Evolutionary conservation across 2,113 vertebrate genomes (phyloP), one percentile per base, ranked within the genome.

Genomic region (Misgurnus mizolepis): DNA sequence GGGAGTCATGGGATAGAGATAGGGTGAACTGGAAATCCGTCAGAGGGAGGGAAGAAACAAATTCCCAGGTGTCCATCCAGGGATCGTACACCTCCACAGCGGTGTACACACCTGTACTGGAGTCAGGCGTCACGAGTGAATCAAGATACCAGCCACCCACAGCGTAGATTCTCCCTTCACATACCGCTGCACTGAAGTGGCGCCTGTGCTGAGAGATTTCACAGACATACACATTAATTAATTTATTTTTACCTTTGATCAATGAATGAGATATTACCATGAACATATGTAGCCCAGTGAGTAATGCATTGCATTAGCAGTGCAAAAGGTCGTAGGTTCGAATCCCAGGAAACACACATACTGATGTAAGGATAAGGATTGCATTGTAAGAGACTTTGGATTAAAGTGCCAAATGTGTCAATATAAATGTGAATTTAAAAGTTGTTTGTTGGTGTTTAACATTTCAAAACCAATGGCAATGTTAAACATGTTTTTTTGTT

Each of bases 131-230:
- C 76, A 94, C 87, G 18, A 94, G 86, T 1, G 90, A 92, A 49
- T 93, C 93, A 81, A 93, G 85, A 68, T 94, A 93, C 94, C 93
- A 95, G 83, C 94, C 94, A 0, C 94, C 93, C 3, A 94, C 77
- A 6, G 92, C 92, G 0, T 92, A 94, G 80, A 94, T 92, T 60
- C 76, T 86, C 56, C 90, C 90, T 17, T 87, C 91, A 83, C 91
- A 92, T 76, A 88, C 91, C n/a, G 89, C 92, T 0, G 90, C 88
- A 76, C 93, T 93, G 89, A 94, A 95, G 83, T 94, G 93, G 17
- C 92, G 87, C 62, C 93, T 87, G 83, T 87, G 90, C 93, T 93
- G 88, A 72, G 22, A 82, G 45, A 55, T 49, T 41, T 15, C 50
- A 79, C 6, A 65, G 8, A 80, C 49, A 83, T 10, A 11, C 40